Percentiles rank a stretch among this genome's conserved stretches.
Conservation (phyloP, 2,888 invertebrate genomes). For the Spodoptera exigua region DNA sequence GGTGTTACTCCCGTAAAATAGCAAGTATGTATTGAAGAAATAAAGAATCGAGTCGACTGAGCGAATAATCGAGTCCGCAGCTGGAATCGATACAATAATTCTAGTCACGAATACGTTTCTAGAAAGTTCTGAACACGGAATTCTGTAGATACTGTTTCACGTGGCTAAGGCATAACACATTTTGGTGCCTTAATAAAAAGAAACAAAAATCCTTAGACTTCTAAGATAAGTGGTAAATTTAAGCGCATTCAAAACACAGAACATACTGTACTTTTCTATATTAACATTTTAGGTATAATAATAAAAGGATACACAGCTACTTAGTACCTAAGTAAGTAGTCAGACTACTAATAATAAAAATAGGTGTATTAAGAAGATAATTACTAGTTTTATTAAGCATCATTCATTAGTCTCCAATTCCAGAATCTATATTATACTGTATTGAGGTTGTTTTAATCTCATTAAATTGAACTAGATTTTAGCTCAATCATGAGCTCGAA, state of each 20-base stretch:
- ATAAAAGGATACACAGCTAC: too few species aligned
- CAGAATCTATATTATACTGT: too few species aligned
- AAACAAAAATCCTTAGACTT: too few species aligned
- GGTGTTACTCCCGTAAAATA: conserved; percentile 1
- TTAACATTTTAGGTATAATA: too few species aligned
- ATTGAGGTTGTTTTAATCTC: conserved; percentile 17
- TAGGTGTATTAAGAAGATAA: too few species aligned
- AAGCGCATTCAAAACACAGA: too few species aligned
- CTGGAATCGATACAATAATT: conserved; percentile 47
- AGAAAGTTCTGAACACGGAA: conserved; percentile 46
- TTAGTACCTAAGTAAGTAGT: too few species aligned
- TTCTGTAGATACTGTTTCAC: conserved; percentile 29
- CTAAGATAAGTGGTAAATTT: too few species aligned
- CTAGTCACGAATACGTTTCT: conserved; percentile 52
- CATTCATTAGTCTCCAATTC: too few species aligned
- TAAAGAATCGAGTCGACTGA: conserved; percentile 38
- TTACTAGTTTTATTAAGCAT: too few species aligned
- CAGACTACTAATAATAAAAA: too few species aligned
- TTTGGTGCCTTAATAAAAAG: conserved; percentile 12
- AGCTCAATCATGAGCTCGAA: conserved; percentile 7
- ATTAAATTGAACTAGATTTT: conserved; percentile 10
- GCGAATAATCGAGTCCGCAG: conserved; percentile 46
- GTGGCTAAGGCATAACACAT: conserved; percentile 29
- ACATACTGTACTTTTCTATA: too few species aligned
- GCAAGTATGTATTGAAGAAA: conserved; percentile 17